Percentiles rank a stretch among this genome's conserved stretches.
Conservation (phyloP, 2,113 vertebrate genomes). For the Phyllostomus hastatus region DNA sequence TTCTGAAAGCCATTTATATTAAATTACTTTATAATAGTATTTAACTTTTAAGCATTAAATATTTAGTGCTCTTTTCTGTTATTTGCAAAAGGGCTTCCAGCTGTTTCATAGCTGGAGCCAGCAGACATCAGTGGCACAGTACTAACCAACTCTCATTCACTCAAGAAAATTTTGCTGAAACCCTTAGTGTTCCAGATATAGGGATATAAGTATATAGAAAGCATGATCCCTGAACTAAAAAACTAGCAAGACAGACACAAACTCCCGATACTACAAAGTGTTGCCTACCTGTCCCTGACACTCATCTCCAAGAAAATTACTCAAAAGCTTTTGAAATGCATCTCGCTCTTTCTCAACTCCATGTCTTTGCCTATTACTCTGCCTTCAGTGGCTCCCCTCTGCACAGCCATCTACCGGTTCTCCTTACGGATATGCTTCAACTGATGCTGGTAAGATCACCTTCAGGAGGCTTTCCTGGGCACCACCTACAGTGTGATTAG, state of each 20-base stretch:
- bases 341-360: neutral
- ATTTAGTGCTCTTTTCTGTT: constrained; percentile 77
- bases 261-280: neutral
- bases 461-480: neutral
- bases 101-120: constrained; percentile 8
- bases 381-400: neutral
- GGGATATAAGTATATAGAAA: neutral
- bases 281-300: neutral
- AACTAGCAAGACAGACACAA: neutral
- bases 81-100: constrained; percentile 60
- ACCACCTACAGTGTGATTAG: neutral
- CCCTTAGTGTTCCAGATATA: neutral
- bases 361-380: neutral
- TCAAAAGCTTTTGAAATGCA: neutral
- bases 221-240: neutral
- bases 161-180: neutral
- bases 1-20: constrained; percentile 85
- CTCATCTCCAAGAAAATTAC: neutral
- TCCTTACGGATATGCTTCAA: neutral
- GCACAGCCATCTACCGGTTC: neutral
- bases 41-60: constrained; percentile 83
- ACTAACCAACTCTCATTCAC: neutral
- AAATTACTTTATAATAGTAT: constrained; percentile 86
- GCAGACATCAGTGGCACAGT: neutral
- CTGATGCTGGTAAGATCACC: neutral